Conservation (phyloP, 2,888 invertebrate species). For the Ornithoptera priamus region DNA sequence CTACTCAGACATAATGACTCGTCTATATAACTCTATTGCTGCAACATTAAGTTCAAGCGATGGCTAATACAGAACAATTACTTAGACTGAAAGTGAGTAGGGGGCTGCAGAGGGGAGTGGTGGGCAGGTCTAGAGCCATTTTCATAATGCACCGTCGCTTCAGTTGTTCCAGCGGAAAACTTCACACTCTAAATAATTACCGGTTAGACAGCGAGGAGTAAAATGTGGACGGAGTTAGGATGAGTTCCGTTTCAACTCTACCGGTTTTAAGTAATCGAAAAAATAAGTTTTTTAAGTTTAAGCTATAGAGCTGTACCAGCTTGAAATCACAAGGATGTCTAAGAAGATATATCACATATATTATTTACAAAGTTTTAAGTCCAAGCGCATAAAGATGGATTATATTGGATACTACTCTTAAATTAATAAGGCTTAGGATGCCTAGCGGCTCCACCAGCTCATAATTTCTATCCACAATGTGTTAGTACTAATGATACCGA, state of each 20-base stretch:
- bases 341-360: no score
- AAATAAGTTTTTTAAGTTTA: no score
- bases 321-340: no score
- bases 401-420: no score
- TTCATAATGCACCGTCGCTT: conserved; percentile 67
- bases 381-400: no score
- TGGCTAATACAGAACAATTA: conserved; percentile 51
- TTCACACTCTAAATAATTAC: conserved; percentile 73
- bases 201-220: conserved; percentile 34
- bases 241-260: conserved; percentile 13
- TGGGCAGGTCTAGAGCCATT: conserved; percentile 52
- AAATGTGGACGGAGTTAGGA: conserved; percentile 28
- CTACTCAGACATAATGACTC: not conserved
- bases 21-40: conserved; percentile 19
- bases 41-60: conserved; percentile 30
- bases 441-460: no score
- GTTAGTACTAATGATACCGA: no score
- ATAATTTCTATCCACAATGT: no score
- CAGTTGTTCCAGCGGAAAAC: conserved; percentile 50
- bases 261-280: not conserved
- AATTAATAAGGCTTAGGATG: no score
- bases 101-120: conserved; percentile 30
- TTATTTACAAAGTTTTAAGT: no score
- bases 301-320: no score
- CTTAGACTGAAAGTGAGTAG: conserved; percentile 39